phyloP scores from a whole-genome alignment of 1,140 invertebrate species.

The Musca vetustissima region DNA sequence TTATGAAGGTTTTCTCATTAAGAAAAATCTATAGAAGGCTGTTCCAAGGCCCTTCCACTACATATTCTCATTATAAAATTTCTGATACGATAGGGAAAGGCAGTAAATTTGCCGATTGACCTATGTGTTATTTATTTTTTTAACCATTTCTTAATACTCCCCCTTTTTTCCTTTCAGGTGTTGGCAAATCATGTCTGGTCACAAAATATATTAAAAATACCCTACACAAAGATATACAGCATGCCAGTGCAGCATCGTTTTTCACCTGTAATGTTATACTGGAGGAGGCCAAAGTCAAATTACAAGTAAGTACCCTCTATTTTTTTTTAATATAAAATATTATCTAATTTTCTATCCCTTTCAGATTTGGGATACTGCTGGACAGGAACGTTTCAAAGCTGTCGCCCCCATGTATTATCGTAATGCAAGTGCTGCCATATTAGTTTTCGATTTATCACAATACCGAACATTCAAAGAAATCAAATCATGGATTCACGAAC shows the following conservation, averaged over 20 bases:
- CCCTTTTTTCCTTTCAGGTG: conserved; percentile 64
- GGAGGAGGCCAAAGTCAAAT: conserved; percentile 68
- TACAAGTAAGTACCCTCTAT: conserved; percentile 63
- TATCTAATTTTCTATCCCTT: conserved; percentile 1
- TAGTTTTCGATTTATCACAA: conserved; percentile 85
- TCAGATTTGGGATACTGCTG: conserved; percentile 88
- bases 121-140: no score
- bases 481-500: conserved; percentile 79
- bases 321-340: not conserved
- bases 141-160: no score
- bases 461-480: conserved; percentile 71
- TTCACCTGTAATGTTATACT: conserved; percentile 79
- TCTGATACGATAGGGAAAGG: no score
- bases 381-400: conserved; percentile 81
- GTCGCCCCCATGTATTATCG: conserved; percentile 93
- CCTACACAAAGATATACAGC: conserved; percentile 71
- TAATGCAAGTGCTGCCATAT: conserved; percentile 82
- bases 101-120: no score
- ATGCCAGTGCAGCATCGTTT: conserved; percentile 87
- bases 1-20: no score
- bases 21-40: no score
- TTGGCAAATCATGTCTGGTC: conserved; percentile 85
- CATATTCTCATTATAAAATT: no score
- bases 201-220: conserved; percentile 77
- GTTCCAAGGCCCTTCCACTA: no score